A percentile compares a stretch with the other conserved stretches of the same genome.
These are phyloP conservation scores for Pammene fasciana DNA, from an alignment of 2,888 invertebrate species.

Conservation along the genomic window DNA sequence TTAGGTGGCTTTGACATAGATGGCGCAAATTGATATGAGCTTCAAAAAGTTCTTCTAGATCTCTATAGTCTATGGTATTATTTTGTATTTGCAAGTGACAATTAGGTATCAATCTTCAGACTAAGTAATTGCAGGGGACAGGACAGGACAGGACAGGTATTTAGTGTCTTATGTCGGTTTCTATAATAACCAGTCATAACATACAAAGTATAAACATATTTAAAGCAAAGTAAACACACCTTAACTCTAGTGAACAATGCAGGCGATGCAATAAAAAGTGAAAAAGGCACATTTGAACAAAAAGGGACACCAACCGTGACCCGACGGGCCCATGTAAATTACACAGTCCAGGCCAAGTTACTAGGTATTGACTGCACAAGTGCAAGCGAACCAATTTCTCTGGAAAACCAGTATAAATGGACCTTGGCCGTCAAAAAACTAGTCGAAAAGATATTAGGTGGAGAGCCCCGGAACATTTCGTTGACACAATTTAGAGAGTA, in stretches of 20 bases:
- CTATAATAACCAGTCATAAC: not conserved
- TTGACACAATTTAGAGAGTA: no score
- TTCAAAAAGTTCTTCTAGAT: no score
- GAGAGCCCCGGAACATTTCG: no score
- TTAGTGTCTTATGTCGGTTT: no score
- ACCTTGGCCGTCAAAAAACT: not conserved
- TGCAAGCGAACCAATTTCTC: not conserved
- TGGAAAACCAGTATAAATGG: not conserved
- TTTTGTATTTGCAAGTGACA: no score
- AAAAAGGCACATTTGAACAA: conserved; percentile 58
- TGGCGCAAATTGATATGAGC: no score
- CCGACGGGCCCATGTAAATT: conserved; percentile 38
- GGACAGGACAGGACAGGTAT: no score
- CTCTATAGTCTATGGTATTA: no score
- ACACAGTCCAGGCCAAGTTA: conserved; percentile 30
- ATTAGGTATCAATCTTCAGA: no score
- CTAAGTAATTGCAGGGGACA: no score
- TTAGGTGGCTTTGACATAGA: no score
- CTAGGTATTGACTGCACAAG: not conserved
- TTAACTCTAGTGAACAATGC: conserved; percentile 66
- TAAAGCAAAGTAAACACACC: conserved; percentile 46
- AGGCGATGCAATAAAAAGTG: conserved; percentile 64
- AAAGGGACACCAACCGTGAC: conserved; percentile 50
- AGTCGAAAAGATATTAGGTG: no score
- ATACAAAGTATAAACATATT: not conserved